Base-by-base conservation (phyloP, 2,888 invertebrate species). In the Arrhopalites spinosus region DNA sequence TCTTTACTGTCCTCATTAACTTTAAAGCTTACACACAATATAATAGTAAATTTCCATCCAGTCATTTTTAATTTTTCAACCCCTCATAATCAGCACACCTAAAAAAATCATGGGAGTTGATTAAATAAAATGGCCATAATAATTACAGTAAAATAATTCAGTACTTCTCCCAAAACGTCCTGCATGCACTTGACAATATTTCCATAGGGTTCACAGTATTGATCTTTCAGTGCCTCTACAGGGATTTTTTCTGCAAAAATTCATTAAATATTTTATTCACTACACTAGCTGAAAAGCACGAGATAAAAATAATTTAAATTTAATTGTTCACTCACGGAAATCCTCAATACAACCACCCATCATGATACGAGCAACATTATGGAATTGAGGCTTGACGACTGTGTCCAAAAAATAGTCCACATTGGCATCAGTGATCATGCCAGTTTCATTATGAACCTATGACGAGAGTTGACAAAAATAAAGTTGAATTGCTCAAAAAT, bases 291-390 rank as follows among this genome's bases (percentile, higher is more conserved):
- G n/a, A n/a, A n/a, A n/a, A n/a, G n/a, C n/a, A n/a, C 11, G 36
- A 11, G 36, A 36, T 3, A 36, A 36, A 36, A 11, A 36, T 7
- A 11, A 36, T 7, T 36, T 36, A 36, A 7, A 7, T 5, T 8
- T 20, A 8, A 27, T 61, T 61, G 5, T 2, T 7, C n/a, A 30
- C 64, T 63, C 63, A 75, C 75, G 50, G 59, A 75, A 75, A 45
- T 70, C 70, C 30, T 75, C 75, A 2, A 70, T n/a, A 25, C 75
- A 75, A 3, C 75, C 75, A n/a, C 75, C 75, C 11, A 75, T 50
- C 25, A 75, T 50, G n/a, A 75, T 61, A 47, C 47, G 27, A 0
- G 30, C 75, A 27, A 75, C 61, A 11, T 75, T 70, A 7, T 45
- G 45, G 63, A 75, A 75, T 25, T 75, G 75, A 11, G 75, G 75